These are phyloP conservation scores for Felis chaus DNA, from an alignment of 2,113 vertebrate genomes.

Conservation along the genomic window DNA sequence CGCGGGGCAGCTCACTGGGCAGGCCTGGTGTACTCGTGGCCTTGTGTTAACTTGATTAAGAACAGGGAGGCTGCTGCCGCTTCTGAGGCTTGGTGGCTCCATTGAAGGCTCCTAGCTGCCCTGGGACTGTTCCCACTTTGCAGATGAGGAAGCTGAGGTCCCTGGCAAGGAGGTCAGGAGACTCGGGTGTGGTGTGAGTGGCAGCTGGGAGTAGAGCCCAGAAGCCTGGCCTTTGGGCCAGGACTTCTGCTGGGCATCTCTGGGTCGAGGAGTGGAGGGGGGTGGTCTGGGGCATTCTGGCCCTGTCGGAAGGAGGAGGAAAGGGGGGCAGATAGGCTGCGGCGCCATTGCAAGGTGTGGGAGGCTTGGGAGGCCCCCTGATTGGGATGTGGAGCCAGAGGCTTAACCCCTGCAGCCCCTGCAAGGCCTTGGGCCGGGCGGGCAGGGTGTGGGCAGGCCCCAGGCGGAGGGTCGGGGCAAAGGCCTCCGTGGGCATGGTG, in stretches of 20 bases:
- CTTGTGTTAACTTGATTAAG: not conserved
- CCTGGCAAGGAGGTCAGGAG: not conserved
- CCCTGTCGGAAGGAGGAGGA: not conserved
- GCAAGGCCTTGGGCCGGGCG: not conserved
- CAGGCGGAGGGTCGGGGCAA: not conserved
- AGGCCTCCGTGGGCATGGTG: not conserved
- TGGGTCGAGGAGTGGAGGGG: not conserved
- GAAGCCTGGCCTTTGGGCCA: not conserved
- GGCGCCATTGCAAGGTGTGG: not conserved
- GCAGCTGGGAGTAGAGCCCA: not conserved
- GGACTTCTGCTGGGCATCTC: not conserved
- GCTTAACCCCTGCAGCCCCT: rapidly evolving
- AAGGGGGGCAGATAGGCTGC: not conserved
- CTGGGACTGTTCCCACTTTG: not conserved
- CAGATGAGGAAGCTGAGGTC: not conserved
- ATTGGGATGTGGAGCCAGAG: no score
- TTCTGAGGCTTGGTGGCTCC: not conserved
- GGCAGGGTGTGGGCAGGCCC: not conserved
- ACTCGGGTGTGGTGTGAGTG: not conserved
- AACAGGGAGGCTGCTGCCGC: not conserved
- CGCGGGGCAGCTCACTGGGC: not conserved
- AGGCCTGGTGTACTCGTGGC: not conserved
- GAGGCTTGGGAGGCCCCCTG: not conserved
- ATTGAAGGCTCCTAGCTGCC: not conserved
- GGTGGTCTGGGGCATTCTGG: rapidly evolving